These are phyloP conservation scores for Indri indri DNA, from an alignment of 2,113 vertebrate genomes.

Conservation along the genomic window DNA sequence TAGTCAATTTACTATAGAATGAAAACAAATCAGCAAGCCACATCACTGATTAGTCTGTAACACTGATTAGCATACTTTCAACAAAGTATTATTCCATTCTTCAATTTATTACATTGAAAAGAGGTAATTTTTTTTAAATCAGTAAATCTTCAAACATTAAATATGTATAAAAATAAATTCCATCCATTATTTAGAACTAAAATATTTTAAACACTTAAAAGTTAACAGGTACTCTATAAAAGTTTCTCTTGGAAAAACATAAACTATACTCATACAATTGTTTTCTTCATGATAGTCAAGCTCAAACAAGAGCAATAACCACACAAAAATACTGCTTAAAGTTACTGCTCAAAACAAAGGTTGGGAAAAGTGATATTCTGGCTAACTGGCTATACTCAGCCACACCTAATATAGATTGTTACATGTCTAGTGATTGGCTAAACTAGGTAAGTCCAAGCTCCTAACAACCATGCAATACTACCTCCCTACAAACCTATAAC, in stretches of 20 bases:
- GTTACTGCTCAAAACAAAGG: not conserved
- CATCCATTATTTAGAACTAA: not conserved
- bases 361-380: not conserved
- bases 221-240: not conserved
- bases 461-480: not conserved
- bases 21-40: constrained; percentile 25
- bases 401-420: not conserved
- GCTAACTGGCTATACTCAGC: not conserved
- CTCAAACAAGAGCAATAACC: not conserved
- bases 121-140: not conserved
- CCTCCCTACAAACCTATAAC: not conserved
- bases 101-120: not conserved
- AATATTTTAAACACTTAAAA: constrained; percentile 19
- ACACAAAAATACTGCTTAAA: not conserved
- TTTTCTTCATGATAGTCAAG: constrained; percentile 7
- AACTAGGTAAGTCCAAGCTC: not conserved
- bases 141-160: constrained; percentile 24
- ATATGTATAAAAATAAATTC: not conserved
- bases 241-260: constrained; percentile 16
- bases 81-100: constrained; percentile 37
- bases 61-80: not conserved
- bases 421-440: not conserved
- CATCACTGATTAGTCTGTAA: not conserved
- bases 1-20: not conserved
- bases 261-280: not conserved